Evolutionary conservation across 2,888 invertebrate species (phyloP).

Genomic region (Acleris laterana): DNA sequence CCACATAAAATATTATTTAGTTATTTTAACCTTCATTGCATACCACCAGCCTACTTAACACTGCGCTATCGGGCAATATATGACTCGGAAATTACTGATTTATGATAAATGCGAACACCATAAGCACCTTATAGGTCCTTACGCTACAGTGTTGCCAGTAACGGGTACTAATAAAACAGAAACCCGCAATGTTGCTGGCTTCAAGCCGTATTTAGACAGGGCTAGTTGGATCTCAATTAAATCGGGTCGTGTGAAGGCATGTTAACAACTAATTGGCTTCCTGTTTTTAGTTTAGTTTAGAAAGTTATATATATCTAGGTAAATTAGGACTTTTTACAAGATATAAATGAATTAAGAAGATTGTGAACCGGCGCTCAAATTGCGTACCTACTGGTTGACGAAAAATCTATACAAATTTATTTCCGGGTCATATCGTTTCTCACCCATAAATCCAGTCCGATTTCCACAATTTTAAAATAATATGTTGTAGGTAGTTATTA

Average conservation of each 20-base stretch:
- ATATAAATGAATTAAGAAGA: no score
- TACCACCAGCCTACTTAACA: slow-evolving; percentile 5
- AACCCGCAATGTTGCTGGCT: slow-evolving; percentile 23
- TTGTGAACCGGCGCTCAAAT: no score
- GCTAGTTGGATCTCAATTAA: slow-evolving; percentile 26
- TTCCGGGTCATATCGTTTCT: no score
- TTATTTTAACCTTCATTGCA: neutral
- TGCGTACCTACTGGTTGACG: no score
- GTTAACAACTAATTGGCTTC: slow-evolving; percentile 16
- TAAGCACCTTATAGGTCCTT: slow-evolving; percentile 5
- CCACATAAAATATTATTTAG: no score
- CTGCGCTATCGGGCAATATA: slow-evolving; percentile 10
- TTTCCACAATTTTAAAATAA: no score
- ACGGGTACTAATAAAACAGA: slow-evolving; percentile 18
- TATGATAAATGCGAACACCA: slow-evolving; percentile 22
- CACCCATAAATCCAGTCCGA: no score
- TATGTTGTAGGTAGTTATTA: no score
- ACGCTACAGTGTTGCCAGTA: slow-evolving; percentile 14
- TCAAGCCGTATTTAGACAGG: slow-evolving; percentile 28
- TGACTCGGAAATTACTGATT: slow-evolving; percentile 30
- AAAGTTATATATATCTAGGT: no score
- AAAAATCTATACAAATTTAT: no score
- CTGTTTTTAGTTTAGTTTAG: neutral
- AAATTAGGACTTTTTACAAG: no score
- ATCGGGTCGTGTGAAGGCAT: slow-evolving; percentile 26